phyloP scores from a whole-genome alignment of 2,888 invertebrate genomes.

The Diaphora mendica region DNA sequence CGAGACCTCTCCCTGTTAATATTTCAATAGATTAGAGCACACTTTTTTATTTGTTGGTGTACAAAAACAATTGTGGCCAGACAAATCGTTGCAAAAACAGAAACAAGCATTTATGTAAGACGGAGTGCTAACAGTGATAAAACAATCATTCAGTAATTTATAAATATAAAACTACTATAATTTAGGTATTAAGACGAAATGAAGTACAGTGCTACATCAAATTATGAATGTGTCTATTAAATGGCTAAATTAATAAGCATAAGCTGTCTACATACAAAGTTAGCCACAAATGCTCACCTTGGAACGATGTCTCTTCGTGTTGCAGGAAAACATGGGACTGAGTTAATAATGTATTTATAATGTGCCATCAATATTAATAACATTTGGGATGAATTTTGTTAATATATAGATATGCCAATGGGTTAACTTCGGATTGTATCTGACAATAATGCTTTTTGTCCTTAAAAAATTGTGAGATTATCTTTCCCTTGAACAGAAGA shows the following conservation, averaged over 20 bases:
- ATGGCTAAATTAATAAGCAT: constrained; percentile 7
- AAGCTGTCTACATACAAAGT: constrained; percentile 25
- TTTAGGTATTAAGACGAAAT: background rate
- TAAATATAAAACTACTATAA: background rate
- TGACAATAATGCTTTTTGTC: constrained; percentile 62
- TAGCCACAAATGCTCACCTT: constrained; percentile 65
- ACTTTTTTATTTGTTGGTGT: background rate
- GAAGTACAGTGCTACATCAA: constrained; percentile 1
- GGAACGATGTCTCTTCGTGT: constrained; percentile 67
- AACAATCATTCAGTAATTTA: background rate
- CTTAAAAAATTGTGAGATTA: constrained; percentile 53
- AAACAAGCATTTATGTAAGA: background rate
- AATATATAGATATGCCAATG: constrained; percentile 60
- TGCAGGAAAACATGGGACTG: constrained; percentile 72
- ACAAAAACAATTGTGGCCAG: background rate
- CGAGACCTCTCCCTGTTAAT: constrained; percentile 88
- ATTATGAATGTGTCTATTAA: background rate
- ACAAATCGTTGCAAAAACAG: constrained; percentile 6
- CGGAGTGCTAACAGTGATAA: constrained; percentile 5
- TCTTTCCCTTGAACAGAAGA: constrained; percentile 39
- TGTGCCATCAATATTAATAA: constrained; percentile 75
- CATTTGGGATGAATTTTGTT: constrained; percentile 56
- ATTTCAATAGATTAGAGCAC: constrained; percentile 14
- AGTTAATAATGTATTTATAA: constrained; percentile 63
- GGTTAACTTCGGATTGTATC: constrained; percentile 44